Base-by-base conservation (phyloP, 2,797 vertebrate genomes). In the Rhinatrema bivittatum region DNA sequence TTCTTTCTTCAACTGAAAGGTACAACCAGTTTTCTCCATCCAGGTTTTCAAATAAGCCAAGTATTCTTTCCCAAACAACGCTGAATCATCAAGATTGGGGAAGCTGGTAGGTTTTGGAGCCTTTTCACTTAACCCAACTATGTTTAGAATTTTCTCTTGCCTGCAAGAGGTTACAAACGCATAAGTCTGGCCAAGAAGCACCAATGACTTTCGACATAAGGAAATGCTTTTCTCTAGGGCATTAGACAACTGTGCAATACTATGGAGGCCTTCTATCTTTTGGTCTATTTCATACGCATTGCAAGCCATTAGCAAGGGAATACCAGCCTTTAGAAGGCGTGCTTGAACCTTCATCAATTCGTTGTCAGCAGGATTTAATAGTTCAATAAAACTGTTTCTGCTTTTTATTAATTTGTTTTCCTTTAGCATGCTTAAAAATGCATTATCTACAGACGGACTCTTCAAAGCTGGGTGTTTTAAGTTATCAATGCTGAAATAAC, bases 361-460 rank as follows among this genome's bases (percentile, higher is more conserved):
- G 1, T 76, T 80, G 29, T 86, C 84, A 1, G 83, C 86, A 2
- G 81, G 81, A 7, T 83, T 83, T 25, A 86, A 82, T 15, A 79
- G 39, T 41, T 84, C 71, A 2, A 86, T 86, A 56, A 86, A 85
- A 36, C 76, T 74, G 13, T 84, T 82, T 76, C 84, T 85, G 18
- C 68, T 72, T 13, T 58, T 59, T 46, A 86, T 76, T 9, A 76
- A 79, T 23, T 65, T 69, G 14, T 73, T 79, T 41, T 77, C 74
- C 62, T 85, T 20, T 2, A 86, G 72, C 68, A 86, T 64, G 34
- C 83, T 80, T 40, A 86, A 21, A 31, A 86, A 78, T 32, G 79
- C 74, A 6, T 78, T 81, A 56, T 85, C 82, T 19, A 86, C 79
- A 42, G 78, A 74, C 27, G 81, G 84, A 3, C 75, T 79, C 20